Percentiles rank a stretch among this genome's conserved stretches.
Conservation (phyloP, 1,140 invertebrate genomes). For the Caenorhabditis remanei region DNA sequence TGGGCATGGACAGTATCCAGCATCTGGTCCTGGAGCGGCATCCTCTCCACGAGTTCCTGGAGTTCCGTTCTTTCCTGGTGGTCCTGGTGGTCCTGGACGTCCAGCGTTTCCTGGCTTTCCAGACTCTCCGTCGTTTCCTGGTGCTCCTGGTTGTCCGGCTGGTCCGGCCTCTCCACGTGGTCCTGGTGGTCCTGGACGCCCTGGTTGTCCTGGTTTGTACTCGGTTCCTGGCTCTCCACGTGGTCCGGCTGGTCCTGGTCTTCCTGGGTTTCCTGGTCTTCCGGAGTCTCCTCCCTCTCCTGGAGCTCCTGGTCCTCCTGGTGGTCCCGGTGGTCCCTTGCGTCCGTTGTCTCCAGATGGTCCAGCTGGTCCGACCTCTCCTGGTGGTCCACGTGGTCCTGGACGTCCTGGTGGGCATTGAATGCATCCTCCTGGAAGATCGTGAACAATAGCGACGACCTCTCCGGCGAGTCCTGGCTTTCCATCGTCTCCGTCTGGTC, state of each 20-base stretch:
- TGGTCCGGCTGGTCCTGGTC: conserved; percentile 42
- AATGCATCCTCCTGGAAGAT: conserved; percentile 49
- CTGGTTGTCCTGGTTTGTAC: conserved; percentile 51
- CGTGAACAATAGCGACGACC: conserved; percentile 43
- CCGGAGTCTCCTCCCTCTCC: conserved; percentile 61
- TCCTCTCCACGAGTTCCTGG: conserved; percentile 43
- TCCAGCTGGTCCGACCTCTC: conserved; percentile 55
- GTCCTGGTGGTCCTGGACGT: conserved; percentile 51
- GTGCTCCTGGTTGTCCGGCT: conserved; percentile 51
- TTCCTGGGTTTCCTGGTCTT: conserved; percentile 52
- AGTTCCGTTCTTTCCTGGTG: conserved; percentile 53
- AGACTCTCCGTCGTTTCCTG: conserved; percentile 51
- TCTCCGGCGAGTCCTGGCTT: conserved; percentile 51
- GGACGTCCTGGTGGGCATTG: conserved; percentile 63
- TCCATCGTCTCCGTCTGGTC: conserved; percentile 45
- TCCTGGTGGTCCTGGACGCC: conserved; percentile 49
- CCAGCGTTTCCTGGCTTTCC: conserved; percentile 51
- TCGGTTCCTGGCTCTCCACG: conserved; percentile 50
- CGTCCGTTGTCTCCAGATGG: conserved; percentile 59
- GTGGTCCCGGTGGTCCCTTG: conserved; percentile 59
- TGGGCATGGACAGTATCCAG: conserved; percentile 50
- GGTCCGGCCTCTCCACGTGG: conserved; percentile 42
- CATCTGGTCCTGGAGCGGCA: conserved; percentile 52
- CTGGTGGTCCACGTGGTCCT: conserved; percentile 67
- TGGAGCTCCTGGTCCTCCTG: conserved; percentile 50